Evolutionary conservation across 2,797 vertebrate species (phyloP), one percentile per base, ranked within the genome.

Genomic region (Leptodactylus fallax): DNA sequence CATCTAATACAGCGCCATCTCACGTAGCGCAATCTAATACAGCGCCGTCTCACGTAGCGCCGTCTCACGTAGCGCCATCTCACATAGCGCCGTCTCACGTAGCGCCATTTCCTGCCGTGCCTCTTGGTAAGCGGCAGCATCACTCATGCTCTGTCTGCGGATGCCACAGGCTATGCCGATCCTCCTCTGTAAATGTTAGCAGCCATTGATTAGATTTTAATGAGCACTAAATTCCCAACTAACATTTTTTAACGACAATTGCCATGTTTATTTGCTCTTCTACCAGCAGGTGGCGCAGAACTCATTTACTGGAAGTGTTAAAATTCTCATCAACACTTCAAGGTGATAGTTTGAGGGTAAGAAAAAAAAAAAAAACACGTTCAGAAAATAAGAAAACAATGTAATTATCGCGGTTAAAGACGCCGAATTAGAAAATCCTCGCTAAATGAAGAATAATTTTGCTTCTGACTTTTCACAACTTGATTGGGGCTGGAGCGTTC

Each of bases 211-310:
- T 85, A 60, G 71, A 78, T 63, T 85, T 85, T 85, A 77, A 85
- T 85, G 74, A 85, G 83, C 83, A 78, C 83, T 85, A 77, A 85
- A 84, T 84, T 58, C 82, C 23, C 51, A 65, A 49, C 82, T 76
- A 84, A 76, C 55, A 16, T 74, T 45, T 60, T 36, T 23, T 84
- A 84, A 76, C 21, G 51, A 58, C 51, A 25, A 11, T 61, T 60
- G 69, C 25, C 1, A 11, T 49, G 69, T 76, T 49, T 61, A 7
- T 67, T 82, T 25, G 9, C 47, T 27, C 19, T 25, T 23, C 16
- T 60, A 49, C 82, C 82, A 87, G 80, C 81, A 87, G 86, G 74
- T 82, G 86, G 86, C 65, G 71, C 72, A 87, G 71, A 13, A 13
- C 67, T 85, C 83, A 63, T 65, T 61, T 53, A 51, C 25, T 3